phyloP scores from a whole-genome alignment of 2,113 vertebrate genomes.

The Trogon surrucura region DNA sequence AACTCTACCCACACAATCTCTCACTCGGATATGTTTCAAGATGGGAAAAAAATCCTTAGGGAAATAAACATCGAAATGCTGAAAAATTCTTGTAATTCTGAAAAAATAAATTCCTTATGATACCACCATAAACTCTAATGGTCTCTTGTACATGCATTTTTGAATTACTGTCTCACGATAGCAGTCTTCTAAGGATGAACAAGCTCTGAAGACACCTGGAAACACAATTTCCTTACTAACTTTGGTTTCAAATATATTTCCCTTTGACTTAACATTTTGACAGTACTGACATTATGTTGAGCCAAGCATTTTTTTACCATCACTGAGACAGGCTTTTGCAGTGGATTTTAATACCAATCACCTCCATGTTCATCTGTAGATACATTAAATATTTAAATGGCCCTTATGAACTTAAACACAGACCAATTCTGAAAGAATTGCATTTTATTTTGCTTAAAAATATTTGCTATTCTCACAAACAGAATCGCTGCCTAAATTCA shows the following conservation, averaged over 20 bases:
- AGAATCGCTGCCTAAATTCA: neutral
- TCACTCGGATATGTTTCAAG: neutral
- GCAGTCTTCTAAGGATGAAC: neutral
- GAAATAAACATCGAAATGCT: neutral
- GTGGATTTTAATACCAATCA: neutral
- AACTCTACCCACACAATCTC: neutral
- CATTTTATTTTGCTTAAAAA: constrained; percentile 48
- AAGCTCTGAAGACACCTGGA: neutral
- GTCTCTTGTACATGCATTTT: neutral
- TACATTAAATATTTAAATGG: neutral
- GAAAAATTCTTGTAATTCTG: neutral
- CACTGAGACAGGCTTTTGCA: neutral
- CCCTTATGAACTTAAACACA: neutral
- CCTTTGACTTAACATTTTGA: neutral
- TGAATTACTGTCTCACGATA: neutral
- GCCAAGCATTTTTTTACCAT: neutral
- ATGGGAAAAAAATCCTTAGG: neutral
- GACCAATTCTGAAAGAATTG: neutral
- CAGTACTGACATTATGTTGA: neutral
- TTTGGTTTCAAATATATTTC: neutral
- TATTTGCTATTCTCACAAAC: neutral
- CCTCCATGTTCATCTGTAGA: neutral
- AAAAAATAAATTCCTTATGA: neutral
- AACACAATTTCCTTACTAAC: neutral
- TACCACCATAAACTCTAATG: neutral